Evolutionary conservation across 2,113 vertebrate species (phyloP).

Genomic region (Myanophis thanlyinensis): DNA sequence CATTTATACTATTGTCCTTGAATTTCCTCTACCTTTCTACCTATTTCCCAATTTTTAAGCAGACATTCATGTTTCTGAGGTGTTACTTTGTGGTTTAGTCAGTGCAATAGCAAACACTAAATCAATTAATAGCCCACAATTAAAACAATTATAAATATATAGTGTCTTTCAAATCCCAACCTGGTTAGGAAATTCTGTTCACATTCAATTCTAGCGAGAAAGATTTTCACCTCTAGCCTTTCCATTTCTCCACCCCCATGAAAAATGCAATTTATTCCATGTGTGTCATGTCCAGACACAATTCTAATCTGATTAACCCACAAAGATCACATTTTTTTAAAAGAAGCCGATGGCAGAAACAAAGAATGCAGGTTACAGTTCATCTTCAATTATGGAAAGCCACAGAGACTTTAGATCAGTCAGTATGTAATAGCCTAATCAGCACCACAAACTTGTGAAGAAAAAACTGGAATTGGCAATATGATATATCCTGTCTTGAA

Average conservation of each 20-base stretch:
- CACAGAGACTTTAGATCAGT: not conserved
- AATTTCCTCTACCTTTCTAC: conserved; percentile 39
- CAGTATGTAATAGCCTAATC: not conserved
- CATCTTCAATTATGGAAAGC: not conserved
- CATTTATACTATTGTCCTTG: conserved; percentile 35
- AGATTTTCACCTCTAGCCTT: not conserved
- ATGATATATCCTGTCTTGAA: not conserved
- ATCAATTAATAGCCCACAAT: not conserved
- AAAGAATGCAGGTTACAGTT: not conserved
- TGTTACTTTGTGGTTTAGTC: not conserved
- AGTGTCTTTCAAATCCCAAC: conserved; percentile 15
- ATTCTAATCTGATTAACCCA: not conserved
- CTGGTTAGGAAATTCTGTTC: not conserved
- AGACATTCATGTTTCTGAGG: conserved; percentile 4
- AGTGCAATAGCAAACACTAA: conserved; percentile 1
- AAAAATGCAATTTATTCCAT: not conserved
- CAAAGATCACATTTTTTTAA: not conserved
- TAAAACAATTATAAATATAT: conserved; percentile 5
- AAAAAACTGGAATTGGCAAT: not conserved
- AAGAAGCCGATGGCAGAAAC: not conserved
- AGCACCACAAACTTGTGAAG: not conserved
- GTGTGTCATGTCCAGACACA: not conserved
- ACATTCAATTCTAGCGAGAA: not conserved
- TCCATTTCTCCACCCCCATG: not conserved
- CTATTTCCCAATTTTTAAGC: not conserved